A percentile compares a stretch with the other conserved stretches of the same genome.
Evolutionary conservation across 1,140 invertebrate genomes (phyloP).

Genomic region (Neomicropteryx cornuta): DNA sequence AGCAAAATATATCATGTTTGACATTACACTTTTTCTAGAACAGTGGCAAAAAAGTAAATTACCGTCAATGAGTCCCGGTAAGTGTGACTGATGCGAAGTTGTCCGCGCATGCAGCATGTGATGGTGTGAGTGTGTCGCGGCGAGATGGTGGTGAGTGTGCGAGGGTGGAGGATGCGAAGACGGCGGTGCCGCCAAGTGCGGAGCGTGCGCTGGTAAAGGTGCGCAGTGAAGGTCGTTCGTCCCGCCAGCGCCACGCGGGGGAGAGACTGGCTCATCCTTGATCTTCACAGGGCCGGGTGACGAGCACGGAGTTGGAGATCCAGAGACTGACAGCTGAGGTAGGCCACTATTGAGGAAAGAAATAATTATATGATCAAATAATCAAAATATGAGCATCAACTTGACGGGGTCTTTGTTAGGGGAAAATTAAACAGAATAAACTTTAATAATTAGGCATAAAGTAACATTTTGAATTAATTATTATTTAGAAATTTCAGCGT

Average conservation of each 20-base stretch:
- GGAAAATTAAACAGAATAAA: too few relatives aligned
- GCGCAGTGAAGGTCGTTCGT: conserved; percentile 38
- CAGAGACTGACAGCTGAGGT: conserved; percentile 68
- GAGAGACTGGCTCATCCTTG: conserved; percentile 90
- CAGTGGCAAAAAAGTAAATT: too few relatives aligned
- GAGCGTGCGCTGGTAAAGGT: conserved; percentile 27
- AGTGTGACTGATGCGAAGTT: conserved; percentile 16
- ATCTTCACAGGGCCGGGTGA: conserved; percentile 81
- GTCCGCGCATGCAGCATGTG: conserved; percentile 16
- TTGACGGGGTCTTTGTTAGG: too few relatives aligned
- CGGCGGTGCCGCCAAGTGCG: conserved; percentile 39
- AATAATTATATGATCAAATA: background rate
- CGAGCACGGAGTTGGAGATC: conserved; percentile 69
- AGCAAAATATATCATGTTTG: too few relatives aligned
- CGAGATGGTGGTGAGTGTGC: conserved; percentile 19
- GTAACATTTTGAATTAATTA: too few relatives aligned
- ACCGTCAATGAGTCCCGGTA: conserved; percentile 38
- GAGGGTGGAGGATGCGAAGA: conserved; percentile 30
- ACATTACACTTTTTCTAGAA: too few relatives aligned
- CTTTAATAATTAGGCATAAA: too few relatives aligned
- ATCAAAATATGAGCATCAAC: too few relatives aligned
- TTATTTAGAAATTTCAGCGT: too few relatives aligned
- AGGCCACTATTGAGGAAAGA: conserved; percentile 44
- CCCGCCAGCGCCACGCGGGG: conserved; percentile 48
- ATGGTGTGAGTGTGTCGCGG: conserved; percentile 21